Conservation (phyloP, 2,113 vertebrate species). For the Balaenoptera acutorostrata region DNA sequence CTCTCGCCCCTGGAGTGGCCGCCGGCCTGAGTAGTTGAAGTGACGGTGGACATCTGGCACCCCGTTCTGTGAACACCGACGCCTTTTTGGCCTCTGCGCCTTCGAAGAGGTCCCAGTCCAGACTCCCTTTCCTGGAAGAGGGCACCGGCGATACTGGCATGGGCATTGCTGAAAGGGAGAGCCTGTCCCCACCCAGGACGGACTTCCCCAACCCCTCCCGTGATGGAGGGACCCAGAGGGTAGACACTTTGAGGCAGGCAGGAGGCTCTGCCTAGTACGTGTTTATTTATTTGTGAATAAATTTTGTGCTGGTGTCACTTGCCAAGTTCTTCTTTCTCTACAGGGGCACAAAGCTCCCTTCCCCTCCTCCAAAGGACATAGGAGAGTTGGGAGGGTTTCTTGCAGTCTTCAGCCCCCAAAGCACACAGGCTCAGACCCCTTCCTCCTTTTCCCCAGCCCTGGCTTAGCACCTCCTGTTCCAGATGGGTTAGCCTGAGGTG, state of each 20-base stretch:
- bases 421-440: neutral
- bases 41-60: neutral
- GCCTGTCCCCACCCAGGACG: neutral
- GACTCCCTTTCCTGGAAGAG: neutral
- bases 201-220: neutral
- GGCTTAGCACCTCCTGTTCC: neutral
- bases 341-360: neutral
- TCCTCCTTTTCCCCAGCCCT: neutral
- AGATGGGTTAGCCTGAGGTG: neutral
- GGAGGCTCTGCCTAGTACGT: neutral
- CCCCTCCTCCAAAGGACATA: neutral
- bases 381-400: neutral
- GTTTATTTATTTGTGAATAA: slow-evolving; percentile 72
- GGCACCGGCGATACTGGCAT: neutral
- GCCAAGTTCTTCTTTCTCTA: neutral
- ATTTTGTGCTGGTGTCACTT: neutral
- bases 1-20: slow-evolving; percentile 58
- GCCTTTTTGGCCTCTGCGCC: neutral
- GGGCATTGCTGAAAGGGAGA: neutral
- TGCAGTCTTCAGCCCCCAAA: neutral
- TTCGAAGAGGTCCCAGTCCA: neutral
- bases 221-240: neutral
- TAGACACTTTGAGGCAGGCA: neutral
- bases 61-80: neutral
- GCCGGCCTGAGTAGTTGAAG: neutral